These are phyloP conservation scores for Coluber constrictor DNA, from an alignment of 2,797 vertebrate species.

Conservation along the genomic window DNA sequence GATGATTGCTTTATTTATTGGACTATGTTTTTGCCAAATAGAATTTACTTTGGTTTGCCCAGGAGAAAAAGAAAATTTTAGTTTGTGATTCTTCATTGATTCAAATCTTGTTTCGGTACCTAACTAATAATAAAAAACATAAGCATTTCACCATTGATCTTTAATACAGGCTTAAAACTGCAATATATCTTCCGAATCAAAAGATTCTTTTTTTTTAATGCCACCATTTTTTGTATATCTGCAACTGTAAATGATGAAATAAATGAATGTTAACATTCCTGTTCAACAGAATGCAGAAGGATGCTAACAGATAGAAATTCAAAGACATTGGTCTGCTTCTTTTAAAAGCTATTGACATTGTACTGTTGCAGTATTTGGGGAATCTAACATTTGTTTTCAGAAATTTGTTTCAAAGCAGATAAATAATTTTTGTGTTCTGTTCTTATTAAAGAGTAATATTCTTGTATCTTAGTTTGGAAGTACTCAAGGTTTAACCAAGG, in stretches of 20 bases:
- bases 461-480: not conserved
- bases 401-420: not conserved
- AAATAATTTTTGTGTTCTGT: not conserved
- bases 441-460: not conserved
- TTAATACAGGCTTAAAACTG: conserved; percentile 43
- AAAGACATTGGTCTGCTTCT: not conserved
- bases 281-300: conserved; percentile 11
- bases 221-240: conserved; percentile 11
- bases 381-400: not conserved
- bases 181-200: conserved; percentile 37
- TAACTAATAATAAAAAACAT: conserved; percentile 29
- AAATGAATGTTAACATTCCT: conserved; percentile 38
- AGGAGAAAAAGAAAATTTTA: conserved; percentile 3
- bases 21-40: conserved; percentile 38
- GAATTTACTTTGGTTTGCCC: conserved; percentile 35
- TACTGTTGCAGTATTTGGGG: too few species aligned
- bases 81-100: conserved; percentile 13
- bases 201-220: conserved; percentile 7
- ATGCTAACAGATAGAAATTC: not conserved
- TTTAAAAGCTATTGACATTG: not conserved
- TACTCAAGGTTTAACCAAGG: not conserved
- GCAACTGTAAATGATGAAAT: conserved; percentile 20
- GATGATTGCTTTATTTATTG: conserved; percentile 28
- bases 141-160: not conserved
- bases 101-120: conserved; percentile 13